Percentiles rank a stretch among this genome's conserved stretches.
Conservation (phyloP, 2,113 vertebrate species). For the Apeltes quadracus region DNA sequence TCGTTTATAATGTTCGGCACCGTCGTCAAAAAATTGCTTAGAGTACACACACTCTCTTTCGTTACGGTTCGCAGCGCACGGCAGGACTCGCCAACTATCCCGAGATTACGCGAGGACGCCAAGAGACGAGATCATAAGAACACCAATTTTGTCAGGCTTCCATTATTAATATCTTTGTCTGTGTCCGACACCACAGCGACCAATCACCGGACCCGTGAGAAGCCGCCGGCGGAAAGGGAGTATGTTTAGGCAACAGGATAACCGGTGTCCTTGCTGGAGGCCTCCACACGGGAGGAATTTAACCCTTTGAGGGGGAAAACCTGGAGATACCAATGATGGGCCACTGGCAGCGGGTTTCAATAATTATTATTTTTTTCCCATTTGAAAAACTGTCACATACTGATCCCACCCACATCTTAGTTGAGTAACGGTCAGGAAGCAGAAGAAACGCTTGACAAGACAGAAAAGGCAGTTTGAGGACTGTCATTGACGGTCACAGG, state of each 20-base stretch:
- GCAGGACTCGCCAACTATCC: neutral
- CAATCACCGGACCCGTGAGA: neutral
- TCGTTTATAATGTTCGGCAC: neutral
- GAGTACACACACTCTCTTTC: neutral
- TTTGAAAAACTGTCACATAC: neutral
- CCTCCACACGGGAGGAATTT: neutral
- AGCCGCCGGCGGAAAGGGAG: neutral
- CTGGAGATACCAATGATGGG: neutral
- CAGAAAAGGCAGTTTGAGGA: neutral
- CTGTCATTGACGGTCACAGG: neutral
- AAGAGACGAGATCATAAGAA: neutral
- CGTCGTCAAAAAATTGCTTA: neutral
- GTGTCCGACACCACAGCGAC: neutral
- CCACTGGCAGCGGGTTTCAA: no score
- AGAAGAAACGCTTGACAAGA: conserved; percentile 2
- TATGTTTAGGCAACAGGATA: conserved; percentile 6
- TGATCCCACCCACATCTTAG: no score
- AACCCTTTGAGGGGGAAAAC: neutral
- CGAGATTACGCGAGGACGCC: neutral
- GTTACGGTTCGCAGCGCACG: neutral
- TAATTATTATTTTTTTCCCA: no score
- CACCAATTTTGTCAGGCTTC: neutral
- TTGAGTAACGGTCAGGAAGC: conserved; percentile 5
- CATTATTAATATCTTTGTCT: neutral
- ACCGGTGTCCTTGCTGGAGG: neutral